Base-by-base conservation (phyloP, 2,113 vertebrate genomes). In the Bubalus kerabau region DNA sequence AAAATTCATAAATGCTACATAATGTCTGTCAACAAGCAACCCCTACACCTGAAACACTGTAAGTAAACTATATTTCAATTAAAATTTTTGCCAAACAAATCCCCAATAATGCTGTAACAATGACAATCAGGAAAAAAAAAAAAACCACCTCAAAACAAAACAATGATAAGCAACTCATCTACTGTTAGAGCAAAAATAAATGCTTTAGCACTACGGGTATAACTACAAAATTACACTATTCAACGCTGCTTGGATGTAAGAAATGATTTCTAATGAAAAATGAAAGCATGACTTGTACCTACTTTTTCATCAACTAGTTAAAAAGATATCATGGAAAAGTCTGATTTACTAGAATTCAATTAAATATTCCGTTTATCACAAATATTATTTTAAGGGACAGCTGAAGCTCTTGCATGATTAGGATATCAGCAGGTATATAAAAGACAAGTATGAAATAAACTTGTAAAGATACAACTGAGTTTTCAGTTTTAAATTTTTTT, bases 311-410 rank as follows among this genome's bases (percentile, higher is more conserved):
- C 57, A 78, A 19, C 21, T 54, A 2, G 6, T 86, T 60, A 36
- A 90, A 67, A 76, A 91, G 83, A 54, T 5, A 88, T 36, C 60
- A 54, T 26, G 57, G 57, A 26, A 59, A 59, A 59, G 10, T 59
- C 0, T 59, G 57, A 59, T 59, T 59, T 59, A 26, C 24, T 78
- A 92, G 57, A 80, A 80, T 85, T 86, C 57, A 80, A 50, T 83
- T 64, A 83, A 94, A 48, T 87, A 90, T 32, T 93, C 23, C n/a
- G 57, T 86, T 95, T 43, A 87, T 57, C 40, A 76, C 46, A 94
- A 83, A 87, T 76, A 83, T 24, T 95, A 74, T 82, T 93, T 93
- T 71, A 93, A 90, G 60, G 24, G 71, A 76, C 76, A 91, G 71
- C 1, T 82, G 13, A 95, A 87, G 71, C 28, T 59, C 24, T 46